These are phyloP conservation scores for Dunckerocampus dactyliophorus DNA, from an alignment of 2,113 vertebrate genomes.

Conservation along the genomic window DNA sequence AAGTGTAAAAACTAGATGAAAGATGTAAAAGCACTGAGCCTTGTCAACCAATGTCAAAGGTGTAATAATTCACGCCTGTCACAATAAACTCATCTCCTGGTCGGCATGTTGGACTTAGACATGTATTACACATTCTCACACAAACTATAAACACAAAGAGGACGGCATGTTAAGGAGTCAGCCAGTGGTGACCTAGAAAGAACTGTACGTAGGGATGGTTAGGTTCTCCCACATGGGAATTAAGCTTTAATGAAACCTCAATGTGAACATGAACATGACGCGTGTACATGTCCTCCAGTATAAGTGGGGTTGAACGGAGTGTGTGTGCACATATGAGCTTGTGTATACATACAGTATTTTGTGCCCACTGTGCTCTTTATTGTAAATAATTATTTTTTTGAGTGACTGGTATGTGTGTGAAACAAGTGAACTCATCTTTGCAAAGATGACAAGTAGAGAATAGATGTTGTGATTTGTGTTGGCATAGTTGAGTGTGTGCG, in stretches of 20 bases:
- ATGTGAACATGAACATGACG: conserved; percentile 19
- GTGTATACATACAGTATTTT: background rate
- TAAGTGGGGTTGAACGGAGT: background rate
- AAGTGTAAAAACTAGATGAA: no score
- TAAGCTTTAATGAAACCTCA: conserved; percentile 37
- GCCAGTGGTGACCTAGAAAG: conserved; percentile 40
- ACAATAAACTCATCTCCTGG: conserved; percentile 12
- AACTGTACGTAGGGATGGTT: conserved; percentile 1
- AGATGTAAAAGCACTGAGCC: no score
- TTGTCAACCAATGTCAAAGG: no score
- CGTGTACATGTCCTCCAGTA: conserved; percentile 19
- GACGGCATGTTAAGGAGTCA: conserved; percentile 18
- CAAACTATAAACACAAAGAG: conserved; percentile 22
- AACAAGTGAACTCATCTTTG: conserved; percentile 17
- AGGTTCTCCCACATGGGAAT: conserved; percentile 38
- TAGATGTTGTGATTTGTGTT: conserved; percentile 18
- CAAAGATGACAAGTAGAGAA: conserved; percentile 2
- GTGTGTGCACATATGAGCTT: no score
- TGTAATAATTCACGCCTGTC: no score
- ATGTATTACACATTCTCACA: conserved; percentile 30
- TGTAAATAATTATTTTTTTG: background rate
- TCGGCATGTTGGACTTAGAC: conserved; percentile 9
- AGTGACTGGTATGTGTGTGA: conserved; percentile 1
- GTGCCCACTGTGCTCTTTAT: background rate
- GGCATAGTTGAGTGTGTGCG: conserved; percentile 8